Conservation (phyloP, 2,797 vertebrate genomes). For the Arnoldichthys spilopterus region DNA sequence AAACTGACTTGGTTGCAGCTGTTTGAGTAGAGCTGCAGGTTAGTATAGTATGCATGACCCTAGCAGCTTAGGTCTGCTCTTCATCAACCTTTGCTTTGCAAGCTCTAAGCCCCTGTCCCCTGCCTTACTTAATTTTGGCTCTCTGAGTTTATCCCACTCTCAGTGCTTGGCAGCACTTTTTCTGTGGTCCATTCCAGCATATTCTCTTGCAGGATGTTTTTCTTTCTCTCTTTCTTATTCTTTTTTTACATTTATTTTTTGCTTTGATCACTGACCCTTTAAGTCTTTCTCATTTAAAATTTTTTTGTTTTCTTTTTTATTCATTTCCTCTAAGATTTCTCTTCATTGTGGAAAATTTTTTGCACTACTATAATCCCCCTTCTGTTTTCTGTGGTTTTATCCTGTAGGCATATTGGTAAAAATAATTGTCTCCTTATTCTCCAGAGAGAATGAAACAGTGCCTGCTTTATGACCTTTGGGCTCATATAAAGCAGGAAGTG, state of each 20-base stretch:
- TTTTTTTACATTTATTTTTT: background rate
- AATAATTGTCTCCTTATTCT: constrained; percentile 40
- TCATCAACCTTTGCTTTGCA: constrained; percentile 54
- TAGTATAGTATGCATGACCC: constrained; percentile 47
- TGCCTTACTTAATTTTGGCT: constrained; percentile 56
- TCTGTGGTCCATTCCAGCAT: constrained; percentile 41
- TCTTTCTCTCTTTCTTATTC: background rate
- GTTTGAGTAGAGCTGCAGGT: background rate
- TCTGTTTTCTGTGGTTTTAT: background rate
- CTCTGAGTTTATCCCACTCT: constrained; percentile 58
- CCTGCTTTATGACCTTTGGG: constrained; percentile 39
- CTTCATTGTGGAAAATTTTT: background rate
- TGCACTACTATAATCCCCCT: no score
- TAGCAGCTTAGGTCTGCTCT: constrained; percentile 59
- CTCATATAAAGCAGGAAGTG: constrained; percentile 59
- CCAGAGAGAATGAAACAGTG: constrained; percentile 44
- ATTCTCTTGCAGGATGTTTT: constrained; percentile 4
- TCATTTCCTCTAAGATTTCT: background rate
- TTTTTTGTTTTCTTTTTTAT: background rate
- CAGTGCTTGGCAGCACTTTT: constrained; percentile 65
- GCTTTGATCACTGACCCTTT: background rate
- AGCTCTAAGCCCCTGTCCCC: constrained; percentile 43
- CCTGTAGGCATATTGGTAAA: constrained; percentile 38
- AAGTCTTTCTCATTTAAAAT: constrained; percentile 7
- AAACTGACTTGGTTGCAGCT: background rate